phyloP scores from a whole-genome alignment of 2,113 vertebrate species.

The Syngnathoides biaculeatus region DNA sequence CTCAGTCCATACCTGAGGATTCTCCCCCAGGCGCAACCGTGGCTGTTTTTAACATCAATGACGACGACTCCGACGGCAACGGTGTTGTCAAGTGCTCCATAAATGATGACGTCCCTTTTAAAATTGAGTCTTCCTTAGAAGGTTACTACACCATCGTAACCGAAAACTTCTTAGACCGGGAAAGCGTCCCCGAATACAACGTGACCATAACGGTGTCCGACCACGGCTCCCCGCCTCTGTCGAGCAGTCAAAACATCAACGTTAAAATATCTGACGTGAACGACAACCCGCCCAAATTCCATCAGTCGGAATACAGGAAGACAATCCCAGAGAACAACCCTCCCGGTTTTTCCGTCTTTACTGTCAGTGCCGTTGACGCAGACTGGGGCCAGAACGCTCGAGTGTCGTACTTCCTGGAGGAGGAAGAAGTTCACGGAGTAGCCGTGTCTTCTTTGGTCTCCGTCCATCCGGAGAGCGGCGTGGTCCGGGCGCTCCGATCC shows the following conservation, averaged over 20 bases:
- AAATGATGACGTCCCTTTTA: slow-evolving; percentile 8
- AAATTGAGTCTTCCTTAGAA: slow-evolving; percentile 20
- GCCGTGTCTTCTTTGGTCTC: slow-evolving; percentile 42
- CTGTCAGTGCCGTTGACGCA: slow-evolving; percentile 26
- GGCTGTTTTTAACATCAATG: slow-evolving; percentile 64
- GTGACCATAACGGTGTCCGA: slow-evolving; percentile 30
- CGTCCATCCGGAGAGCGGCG: slow-evolving; percentile 67
- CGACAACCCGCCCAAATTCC: slow-evolving; percentile 47
- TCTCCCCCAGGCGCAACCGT: slow-evolving; percentile 61
- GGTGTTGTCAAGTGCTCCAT: slow-evolving; percentile 23
- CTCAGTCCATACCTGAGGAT: slow-evolving; percentile 59
- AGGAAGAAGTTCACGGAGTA: slow-evolving; percentile 33
- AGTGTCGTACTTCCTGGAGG: slow-evolving; percentile 62
- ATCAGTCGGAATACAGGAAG: slow-evolving; percentile 10
- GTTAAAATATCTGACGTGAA: slow-evolving; percentile 51
- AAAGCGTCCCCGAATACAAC: slow-evolving; percentile 26
- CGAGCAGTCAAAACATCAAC: slow-evolving; percentile 7
- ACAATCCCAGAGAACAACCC: slow-evolving; percentile 44
- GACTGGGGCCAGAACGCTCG: slow-evolving; percentile 60
- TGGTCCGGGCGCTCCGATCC: slow-evolving; percentile 30
- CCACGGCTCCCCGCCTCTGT: slow-evolving; percentile 30
- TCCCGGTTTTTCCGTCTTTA: slow-evolving; percentile 26
- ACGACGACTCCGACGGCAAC: slow-evolving; percentile 58
- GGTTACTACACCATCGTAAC: slow-evolving; percentile 22
- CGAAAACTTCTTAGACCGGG: slow-evolving; percentile 16